These are phyloP conservation scores for Nipponacmea schrenckii DNA, from an alignment of 2,888 invertebrate genomes.

Conservation along the genomic window DNA sequence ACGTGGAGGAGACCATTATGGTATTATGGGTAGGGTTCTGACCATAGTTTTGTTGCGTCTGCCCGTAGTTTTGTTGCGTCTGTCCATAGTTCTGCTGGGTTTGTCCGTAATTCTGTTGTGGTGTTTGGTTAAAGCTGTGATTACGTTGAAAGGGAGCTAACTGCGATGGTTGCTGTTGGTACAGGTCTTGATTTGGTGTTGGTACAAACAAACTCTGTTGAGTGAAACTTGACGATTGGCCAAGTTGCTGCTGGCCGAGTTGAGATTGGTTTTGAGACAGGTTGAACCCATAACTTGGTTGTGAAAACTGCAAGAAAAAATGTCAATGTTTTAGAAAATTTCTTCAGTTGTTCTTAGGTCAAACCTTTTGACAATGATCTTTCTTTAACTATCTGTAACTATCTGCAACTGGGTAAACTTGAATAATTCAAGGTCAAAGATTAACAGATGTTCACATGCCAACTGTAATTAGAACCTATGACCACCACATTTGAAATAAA, in stretches of 20 bases:
- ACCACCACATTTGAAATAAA: too few species aligned
- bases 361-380: too few species aligned
- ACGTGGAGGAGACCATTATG: slow-evolving; percentile 83
- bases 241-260: slow-evolving; percentile 30
- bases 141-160: slow-evolving; percentile 19
- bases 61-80: slow-evolving; percentile 5
- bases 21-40: slow-evolving; percentile 81
- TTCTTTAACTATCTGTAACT: too few species aligned
- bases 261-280: slow-evolving; percentile 50
- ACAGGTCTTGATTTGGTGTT: slow-evolving; percentile 72
- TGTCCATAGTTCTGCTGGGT: slow-evolving; percentile 27
- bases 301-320: slow-evolving; percentile 40
- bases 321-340: not conserved
- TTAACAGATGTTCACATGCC: too few species aligned
- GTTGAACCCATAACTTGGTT: slow-evolving; percentile 72
- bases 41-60: slow-evolving; percentile 20
- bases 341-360: not conserved
- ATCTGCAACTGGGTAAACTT: too few species aligned
- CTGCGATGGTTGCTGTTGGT: slow-evolving; percentile 35
- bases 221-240: slow-evolving; percentile 55
- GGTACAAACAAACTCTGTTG: slow-evolving; percentile 71
- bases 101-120: slow-evolving; percentile 1
- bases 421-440: too few species aligned
- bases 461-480: too few species aligned
- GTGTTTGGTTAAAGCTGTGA: not conserved